Percentiles rank a stretch among this genome's conserved stretches.
Conservation (phyloP, 2,797 vertebrate species). For the Psittacula echo region DNA sequence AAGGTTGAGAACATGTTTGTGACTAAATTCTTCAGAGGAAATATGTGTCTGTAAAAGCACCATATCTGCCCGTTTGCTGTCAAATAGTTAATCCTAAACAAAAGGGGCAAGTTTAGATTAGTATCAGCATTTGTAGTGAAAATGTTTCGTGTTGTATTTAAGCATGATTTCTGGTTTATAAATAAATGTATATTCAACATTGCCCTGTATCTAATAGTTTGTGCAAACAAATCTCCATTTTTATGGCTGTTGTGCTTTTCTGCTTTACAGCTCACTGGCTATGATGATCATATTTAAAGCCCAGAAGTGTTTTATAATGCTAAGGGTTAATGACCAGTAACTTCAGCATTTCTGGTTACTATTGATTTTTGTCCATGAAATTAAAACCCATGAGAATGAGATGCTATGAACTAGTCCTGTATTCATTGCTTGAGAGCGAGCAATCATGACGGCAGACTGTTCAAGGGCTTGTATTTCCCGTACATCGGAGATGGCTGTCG, state of each 20-base stretch:
- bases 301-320: neutral
- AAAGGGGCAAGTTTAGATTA: neutral
- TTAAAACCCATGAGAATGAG: neutral
- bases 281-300: neutral
- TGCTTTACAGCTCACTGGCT: neutral
- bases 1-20: neutral
- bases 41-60: neutral
- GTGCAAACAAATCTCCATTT: neutral
- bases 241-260: neutral
- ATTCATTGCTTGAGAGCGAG: neutral
- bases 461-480: neutral
- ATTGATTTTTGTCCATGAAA: slow-evolving; percentile 26
- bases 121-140: neutral
- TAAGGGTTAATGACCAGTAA: slow-evolving; percentile 6
- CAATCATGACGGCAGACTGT: rapidly evolving
- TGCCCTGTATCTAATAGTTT: neutral
- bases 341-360: neutral
- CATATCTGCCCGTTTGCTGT: neutral
- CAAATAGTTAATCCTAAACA: neutral
- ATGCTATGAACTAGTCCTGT: neutral
- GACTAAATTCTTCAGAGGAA: neutral
- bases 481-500: neutral
- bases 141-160: neutral
- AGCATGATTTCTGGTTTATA: neutral
- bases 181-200: neutral